Conservation (phyloP, 2,797 vertebrate species). For the Rhynchotus rufescens region DNA sequence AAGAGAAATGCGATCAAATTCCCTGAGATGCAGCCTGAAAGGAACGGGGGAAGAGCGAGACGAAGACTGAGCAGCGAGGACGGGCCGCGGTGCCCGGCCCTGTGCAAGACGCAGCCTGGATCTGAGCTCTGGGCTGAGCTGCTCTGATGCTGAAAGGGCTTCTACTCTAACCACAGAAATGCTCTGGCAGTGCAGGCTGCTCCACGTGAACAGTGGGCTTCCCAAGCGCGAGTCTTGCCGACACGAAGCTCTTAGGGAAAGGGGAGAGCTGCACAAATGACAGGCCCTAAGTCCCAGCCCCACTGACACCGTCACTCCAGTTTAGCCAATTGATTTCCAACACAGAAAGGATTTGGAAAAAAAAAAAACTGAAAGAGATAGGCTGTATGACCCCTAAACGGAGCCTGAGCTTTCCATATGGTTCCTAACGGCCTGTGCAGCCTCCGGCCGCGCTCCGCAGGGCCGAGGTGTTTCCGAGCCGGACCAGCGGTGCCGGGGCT, state of each 20-base stretch:
- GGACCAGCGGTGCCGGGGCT: not conserved
- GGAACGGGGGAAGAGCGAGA: not conserved
- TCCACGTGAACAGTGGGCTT: not conserved
- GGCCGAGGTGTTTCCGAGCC: too few relatives aligned
- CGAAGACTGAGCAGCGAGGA: not conserved
- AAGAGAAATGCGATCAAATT: not conserved
- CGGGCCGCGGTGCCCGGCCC: rapidly evolving
- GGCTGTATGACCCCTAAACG: rapidly evolving
- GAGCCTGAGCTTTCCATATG: not conserved
- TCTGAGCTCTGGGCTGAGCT: not conserved
- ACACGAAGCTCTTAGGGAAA: not conserved
- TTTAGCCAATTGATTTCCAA: not conserved
- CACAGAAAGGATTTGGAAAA: not conserved
- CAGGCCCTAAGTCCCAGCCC: not conserved
- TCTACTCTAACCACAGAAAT: not conserved
- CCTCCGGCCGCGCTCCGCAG: too few relatives aligned
- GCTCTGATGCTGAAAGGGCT: not conserved
- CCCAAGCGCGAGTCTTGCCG: not conserved
- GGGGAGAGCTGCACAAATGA: not conserved
- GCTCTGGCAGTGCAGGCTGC: not conserved
- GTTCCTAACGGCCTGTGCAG: too few relatives aligned
- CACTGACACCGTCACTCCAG: not conserved
- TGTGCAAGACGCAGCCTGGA: not conserved
- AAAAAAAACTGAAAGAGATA: not conserved
- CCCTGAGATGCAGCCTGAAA: not conserved